A percentile compares a stretch with the other conserved stretches of the same genome.
These are phyloP conservation scores for Chelonus formosanus DNA, from an alignment of 2,888 invertebrate species.

Conservation along the genomic window DNA sequence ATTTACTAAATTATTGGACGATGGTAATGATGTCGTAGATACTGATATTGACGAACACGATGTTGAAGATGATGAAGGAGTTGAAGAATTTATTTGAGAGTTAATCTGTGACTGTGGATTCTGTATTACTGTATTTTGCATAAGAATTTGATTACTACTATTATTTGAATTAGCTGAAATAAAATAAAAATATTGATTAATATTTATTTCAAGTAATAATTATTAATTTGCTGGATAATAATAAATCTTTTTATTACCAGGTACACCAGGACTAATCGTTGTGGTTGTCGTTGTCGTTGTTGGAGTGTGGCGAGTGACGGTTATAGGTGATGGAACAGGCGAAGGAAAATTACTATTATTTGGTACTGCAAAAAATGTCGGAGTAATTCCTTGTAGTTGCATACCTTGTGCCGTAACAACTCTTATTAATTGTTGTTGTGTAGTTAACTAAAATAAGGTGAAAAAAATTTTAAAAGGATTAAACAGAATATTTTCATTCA, in stretches of 20 bases:
- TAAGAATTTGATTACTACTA: constrained; percentile 59
- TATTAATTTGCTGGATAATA: neutral
- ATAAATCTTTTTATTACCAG: neutral
- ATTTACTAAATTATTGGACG: neutral
- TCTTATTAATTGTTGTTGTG: constrained; percentile 69
- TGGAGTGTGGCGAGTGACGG: constrained; percentile 61
- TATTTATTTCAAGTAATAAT: too few relatives aligned
- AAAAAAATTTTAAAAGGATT: constrained; percentile 23
- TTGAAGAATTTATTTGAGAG: constrained; percentile 49
- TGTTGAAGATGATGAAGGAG: constrained; percentile 26
- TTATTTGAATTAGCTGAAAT: constrained; percentile 55
- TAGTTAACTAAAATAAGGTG: constrained; percentile 45
- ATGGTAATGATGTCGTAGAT: neutral
- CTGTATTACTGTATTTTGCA: constrained; percentile 63
- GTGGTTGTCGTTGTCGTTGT: constrained; percentile 47
- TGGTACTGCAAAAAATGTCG: constrained; percentile 63
- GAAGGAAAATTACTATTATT: constrained; percentile 58
- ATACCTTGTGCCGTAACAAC: constrained; percentile 73
- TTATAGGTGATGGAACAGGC: constrained; percentile 52
- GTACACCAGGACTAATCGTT: too few relatives aligned
- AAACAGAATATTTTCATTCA: neutral
- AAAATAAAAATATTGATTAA: too few relatives aligned
- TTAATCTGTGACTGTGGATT: constrained; percentile 59
- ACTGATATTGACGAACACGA: too few relatives aligned
- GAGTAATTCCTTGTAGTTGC: constrained; percentile 66